Evolutionary conservation across 2,888 invertebrate genomes (phyloP), one percentile per base, ranked within the genome.

Genomic region (Trilocha varians): DNA sequence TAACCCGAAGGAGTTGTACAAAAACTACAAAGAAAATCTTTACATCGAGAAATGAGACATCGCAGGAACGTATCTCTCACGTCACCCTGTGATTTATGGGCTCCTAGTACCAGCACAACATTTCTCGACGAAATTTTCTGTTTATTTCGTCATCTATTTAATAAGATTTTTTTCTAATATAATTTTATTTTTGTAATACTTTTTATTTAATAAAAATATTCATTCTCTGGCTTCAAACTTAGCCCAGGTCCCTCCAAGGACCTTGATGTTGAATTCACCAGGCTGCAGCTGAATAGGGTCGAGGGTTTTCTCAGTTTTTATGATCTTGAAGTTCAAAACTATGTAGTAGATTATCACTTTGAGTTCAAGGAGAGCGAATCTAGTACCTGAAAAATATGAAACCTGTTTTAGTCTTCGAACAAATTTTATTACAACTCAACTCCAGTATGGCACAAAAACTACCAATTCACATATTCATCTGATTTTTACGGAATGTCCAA

Each of bases 291-390:
- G 47, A 0, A 80, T 55, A 0, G 84, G 80, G 5, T 78, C 56
- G 0, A 53, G 37, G 0, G 80, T 86, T 41, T 74, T 78, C 1
- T 58, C 49, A 15, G 72, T 60, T 11, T 70, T 68, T 2, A 65
- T 17, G 6, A 80, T 50, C 43, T 70, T 66, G 57, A 68, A 80
- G 46, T 71, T 65, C 5, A 59, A 38, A 1, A 78, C 41, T 5
- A 79, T 36, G 14, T 64, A 33, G 47, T 62, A 73, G 0, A 79
- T 42, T 1, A 76, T 38, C 1, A 76, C 59, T 46, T 82, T 80
- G 1, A 72, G 41, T 46, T 78, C 76, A 47, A 79, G 52, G 0
- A 71, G 45, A 0, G 86, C 84, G 43, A 87, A 87, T 40, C 86
- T 68, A 13, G 65, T 64, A 5, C 66, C 78, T 78, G 60, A 15